These are phyloP conservation scores for Varecia variegata DNA, from an alignment of 2,797 vertebrate genomes.

Conservation along the genomic window DNA sequence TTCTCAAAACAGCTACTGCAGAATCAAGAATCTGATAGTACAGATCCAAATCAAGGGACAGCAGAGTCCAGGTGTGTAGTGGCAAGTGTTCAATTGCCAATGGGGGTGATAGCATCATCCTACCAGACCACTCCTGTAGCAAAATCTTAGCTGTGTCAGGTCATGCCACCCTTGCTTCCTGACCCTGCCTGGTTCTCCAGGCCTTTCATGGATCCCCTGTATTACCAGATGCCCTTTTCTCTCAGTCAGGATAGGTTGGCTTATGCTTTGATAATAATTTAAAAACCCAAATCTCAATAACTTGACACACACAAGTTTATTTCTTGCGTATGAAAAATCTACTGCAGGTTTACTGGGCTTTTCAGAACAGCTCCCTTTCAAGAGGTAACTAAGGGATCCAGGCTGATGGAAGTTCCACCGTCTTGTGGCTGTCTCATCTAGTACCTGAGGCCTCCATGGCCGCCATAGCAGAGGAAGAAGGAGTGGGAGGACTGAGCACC, in stretches of 20 bases:
- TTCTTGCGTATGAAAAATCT: neutral
- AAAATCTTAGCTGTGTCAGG: neutral
- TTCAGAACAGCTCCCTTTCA: neutral
- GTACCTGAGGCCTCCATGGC: neutral
- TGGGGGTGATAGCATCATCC: neutral
- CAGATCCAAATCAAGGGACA: neutral
- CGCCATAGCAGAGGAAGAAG: neutral
- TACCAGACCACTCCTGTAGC: neutral
- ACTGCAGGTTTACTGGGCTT: neutral
- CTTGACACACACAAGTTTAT: neutral
- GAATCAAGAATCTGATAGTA: neutral
- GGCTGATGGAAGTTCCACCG: neutral
- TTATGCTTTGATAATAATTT: neutral
- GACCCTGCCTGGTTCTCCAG: neutral
- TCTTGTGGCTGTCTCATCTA: neutral
- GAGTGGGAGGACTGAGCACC: neutral
- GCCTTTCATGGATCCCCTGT: neutral
- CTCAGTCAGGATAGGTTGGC: neutral
- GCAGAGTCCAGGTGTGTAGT: neutral
- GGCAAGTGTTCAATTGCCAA: neutral
- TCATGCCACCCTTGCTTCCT: neutral
- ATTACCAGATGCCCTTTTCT: neutral
- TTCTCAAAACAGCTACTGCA: neutral
- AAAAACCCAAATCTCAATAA: constrained; percentile 8
- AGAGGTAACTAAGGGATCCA: neutral